Evolutionary conservation across 2,888 invertebrate genomes (phyloP).

Genomic region (Chrysolina haemoptera): DNA sequence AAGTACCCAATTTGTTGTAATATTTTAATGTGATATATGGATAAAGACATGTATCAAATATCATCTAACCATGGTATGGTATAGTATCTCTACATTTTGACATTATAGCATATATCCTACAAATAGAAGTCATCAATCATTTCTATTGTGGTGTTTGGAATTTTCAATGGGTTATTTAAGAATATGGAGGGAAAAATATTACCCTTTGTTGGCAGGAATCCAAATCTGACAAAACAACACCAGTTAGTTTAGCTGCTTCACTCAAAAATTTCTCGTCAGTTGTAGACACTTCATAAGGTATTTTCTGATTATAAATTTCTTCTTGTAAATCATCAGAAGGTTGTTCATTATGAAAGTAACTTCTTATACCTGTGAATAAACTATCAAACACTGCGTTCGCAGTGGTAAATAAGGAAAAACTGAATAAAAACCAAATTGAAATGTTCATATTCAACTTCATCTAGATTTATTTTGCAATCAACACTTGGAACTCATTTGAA

Average conservation of each 20-base stretch:
- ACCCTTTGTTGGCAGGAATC: constrained; percentile 78
- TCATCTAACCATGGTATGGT: no score
- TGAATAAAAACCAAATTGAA: constrained; percentile 13
- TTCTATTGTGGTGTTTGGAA: no score
- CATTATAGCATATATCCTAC: no score
- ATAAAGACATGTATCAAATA: no score
- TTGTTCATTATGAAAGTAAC: constrained; percentile 57
- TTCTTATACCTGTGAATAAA: constrained; percentile 43
- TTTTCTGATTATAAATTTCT: constrained; percentile 58
- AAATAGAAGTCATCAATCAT: not conserved
- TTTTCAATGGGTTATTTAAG: not conserved
- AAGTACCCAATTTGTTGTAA: no score
- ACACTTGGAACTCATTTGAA: not conserved
- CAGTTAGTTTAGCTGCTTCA: constrained; percentile 74
- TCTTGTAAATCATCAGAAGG: constrained; percentile 40
- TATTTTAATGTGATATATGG: no score
- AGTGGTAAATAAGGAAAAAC: constrained; percentile 21
- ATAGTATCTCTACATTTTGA: no score
- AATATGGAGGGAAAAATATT: constrained; percentile 41
- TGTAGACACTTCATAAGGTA: constrained; percentile 73
- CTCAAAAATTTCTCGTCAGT: constrained; percentile 77
- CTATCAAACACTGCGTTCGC: constrained; percentile 13
- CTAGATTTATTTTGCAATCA: not conserved
- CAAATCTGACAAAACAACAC: constrained; percentile 73
- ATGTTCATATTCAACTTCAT: not conserved